These are phyloP conservation scores for Macrocentrus cingulum DNA, from an alignment of 1,140 invertebrate species.

Conservation along the genomic window DNA sequence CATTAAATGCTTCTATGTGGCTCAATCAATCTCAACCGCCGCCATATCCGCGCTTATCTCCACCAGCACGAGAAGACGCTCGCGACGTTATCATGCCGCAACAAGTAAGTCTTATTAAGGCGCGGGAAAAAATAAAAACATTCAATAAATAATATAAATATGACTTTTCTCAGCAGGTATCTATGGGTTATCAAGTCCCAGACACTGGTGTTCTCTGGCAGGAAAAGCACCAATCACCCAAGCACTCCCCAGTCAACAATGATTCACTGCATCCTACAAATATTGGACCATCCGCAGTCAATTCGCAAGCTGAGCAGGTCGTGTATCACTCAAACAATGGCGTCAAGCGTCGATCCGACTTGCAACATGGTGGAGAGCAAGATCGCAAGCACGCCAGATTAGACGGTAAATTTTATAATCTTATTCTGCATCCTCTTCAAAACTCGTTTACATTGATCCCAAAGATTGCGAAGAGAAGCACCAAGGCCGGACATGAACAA, in stretches of 20 bases:
- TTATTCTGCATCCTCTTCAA: neutral
- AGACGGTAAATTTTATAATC: constrained; percentile 39
- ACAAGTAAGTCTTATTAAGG: constrained; percentile 43
- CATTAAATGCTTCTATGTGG: constrained; percentile 46
- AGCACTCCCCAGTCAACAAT: constrained; percentile 14
- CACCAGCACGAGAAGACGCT: constrained; percentile 39
- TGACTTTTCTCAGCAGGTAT: constrained; percentile 34
- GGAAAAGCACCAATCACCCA: constrained; percentile 41
- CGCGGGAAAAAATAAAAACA: neutral
- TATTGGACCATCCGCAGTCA: constrained; percentile 25
- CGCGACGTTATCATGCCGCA: constrained; percentile 40
- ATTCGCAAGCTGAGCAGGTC: constrained; percentile 33
- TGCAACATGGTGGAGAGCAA: constrained; percentile 42
- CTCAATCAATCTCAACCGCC: constrained; percentile 44
- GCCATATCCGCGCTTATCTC: constrained; percentile 50
- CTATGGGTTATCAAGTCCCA: constrained; percentile 44
- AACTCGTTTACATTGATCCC: constrained; percentile 2
- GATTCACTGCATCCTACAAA: neutral
- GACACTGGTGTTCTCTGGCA: constrained; percentile 48
- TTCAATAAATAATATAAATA: neutral
- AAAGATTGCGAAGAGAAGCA: neutral
- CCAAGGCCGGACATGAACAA: neutral
- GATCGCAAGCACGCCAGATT: constrained; percentile 46
- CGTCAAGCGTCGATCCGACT: constrained; percentile 44
- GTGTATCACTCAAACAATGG: constrained; percentile 25